Base-by-base conservation (phyloP, 2,113 vertebrate genomes). In the Alethe diademata region DNA sequence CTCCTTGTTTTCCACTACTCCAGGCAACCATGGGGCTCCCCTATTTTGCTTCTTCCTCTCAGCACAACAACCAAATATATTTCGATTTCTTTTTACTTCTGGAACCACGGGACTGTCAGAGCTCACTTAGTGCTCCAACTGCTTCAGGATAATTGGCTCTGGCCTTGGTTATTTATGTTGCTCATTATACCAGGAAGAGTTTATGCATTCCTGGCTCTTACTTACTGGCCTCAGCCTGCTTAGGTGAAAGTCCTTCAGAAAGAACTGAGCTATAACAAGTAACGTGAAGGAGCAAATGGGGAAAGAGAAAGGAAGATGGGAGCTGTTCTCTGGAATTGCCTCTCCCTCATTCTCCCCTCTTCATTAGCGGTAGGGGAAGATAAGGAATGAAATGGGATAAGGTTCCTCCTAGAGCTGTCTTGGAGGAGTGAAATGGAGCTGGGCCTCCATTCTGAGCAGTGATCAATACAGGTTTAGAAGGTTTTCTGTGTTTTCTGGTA, bases 51-150 rank as follows among this genome's bases (percentile, higher is more conserved):
- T 80, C 51, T 70, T 92, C 36, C 69, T 78, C 57, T 84, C 79
- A 91, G 61, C n/a, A 43, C 17, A 89, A 56, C 17, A 54, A 33
- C 56, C 40, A 70, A 56, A 16, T 66, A 50, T n/a, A 57, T 83
- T 92, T 69, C 70, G 64, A 84, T 74, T 86, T n/a, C 36, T 14
- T 91, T 91, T 91, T 80, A 45, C 48, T 89, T 93, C 56, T 78
- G 56, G 60, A 92, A 53, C 43, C 12, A 14, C 0, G 1, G 22
- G 22, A 48, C 36, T 83, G 45, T 81, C 76, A 83, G 79, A 78
- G 65, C 47, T 73, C 43, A 9, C 60, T 79, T 42, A 62, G 64
- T 29, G 43, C 69, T 95, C 62, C 91, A 70, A 53, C 45, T 66
- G 29, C 93, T 92, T 66, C 72, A 86, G 83, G n/a, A 64, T 62